Evolutionary conservation across 92 coral and sea anemone species (phyloP), one percentile per base, ranked within the genome.

Genomic region (Ricordea florida): DNA sequence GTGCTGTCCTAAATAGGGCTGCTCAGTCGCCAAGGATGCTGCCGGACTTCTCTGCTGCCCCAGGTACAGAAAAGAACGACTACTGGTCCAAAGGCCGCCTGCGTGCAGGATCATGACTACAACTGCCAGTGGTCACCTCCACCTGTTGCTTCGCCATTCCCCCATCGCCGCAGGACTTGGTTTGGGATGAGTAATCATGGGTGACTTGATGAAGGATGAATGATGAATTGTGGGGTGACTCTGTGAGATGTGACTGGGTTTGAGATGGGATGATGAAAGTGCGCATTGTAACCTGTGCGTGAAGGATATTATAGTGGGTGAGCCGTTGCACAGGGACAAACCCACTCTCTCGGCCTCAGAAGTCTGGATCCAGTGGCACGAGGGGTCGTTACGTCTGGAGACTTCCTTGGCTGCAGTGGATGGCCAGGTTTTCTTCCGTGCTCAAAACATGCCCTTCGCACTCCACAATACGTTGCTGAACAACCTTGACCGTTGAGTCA

Each of bases 271-370:
- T 47, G 55, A 47, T 16, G 55, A 47, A 16, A 27, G 55, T 47
- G 55, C 55, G 55, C 55, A 47, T 6, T 47, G 55, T 47, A 27
- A 47, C 55, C 55, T 47, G 55, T 47, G 55, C 55, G n/a, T n/a
- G n/a, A n/a, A n/a, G n/a, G n/a, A n/a, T n/a, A n/a, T n/a, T n/a
- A n/a, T n/a, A n/a, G n/a, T n/a, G n/a, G n/a, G n/a, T n/a, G n/a
- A n/a, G n/a, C n/a, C n/a, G n/a, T n/a, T n/a, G n/a, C n/a, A n/a
- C n/a, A n/a, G n/a, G n/a, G n/a, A n/a, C n/a, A n/a, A n/a, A n/a
- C n/a, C n/a, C n/a, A n/a, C n/a, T n/a, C n/a, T n/a, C n/a, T n/a
- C n/a, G n/a, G n/a, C n/a, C n/a, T n/a, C n/a, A n/a, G n/a, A n/a
- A n/a, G n/a, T 27, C 55, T 8, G 55, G 55, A 47, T 6, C 55